Conservation (phyloP, 2,888 invertebrate genomes). For the Eilema caniola region DNA sequence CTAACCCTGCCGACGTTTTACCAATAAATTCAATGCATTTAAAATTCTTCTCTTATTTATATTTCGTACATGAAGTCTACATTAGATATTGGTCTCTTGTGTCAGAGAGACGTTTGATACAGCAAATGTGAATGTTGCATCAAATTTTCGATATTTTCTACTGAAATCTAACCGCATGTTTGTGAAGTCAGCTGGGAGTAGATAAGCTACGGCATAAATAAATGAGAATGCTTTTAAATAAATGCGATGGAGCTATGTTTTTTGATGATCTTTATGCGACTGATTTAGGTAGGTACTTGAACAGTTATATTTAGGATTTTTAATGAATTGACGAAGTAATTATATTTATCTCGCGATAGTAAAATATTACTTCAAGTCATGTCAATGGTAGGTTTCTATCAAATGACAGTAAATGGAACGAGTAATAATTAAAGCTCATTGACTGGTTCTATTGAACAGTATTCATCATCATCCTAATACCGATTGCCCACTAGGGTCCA, state of each 20-base stretch:
- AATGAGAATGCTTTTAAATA: slow-evolving; percentile 39
- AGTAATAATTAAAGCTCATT: no score
- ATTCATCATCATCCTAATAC: no score
- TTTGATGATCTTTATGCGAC: slow-evolving; percentile 23
- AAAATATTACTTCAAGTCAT: no score
- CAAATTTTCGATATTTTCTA: slow-evolving; percentile 46
- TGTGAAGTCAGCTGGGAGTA: slow-evolving; percentile 49
- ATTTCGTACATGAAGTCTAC: slow-evolving; percentile 43
- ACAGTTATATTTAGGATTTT: not conserved
- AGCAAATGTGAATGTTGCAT: slow-evolving; percentile 46
- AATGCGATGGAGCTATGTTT: slow-evolving; percentile 23
- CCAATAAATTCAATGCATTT: slow-evolving; percentile 35
- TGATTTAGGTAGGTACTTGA: slow-evolving; percentile 22
- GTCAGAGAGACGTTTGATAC: slow-evolving; percentile 44
- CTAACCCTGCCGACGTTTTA: slow-evolving; percentile 1
- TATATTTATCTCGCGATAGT: not conserved
- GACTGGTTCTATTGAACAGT: no score
- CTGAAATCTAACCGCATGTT: slow-evolving; percentile 37
- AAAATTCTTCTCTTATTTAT: slow-evolving; percentile 33
- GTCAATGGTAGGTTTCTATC: no score
- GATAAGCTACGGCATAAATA: slow-evolving; percentile 48
- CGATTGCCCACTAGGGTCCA: no score
- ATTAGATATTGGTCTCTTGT: slow-evolving; percentile 48
- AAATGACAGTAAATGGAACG: no score
- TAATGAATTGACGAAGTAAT: not conserved